Evolutionary conservation across 2,888 invertebrate genomes (phyloP).

Genomic region (Tenthredo amoena): DNA sequence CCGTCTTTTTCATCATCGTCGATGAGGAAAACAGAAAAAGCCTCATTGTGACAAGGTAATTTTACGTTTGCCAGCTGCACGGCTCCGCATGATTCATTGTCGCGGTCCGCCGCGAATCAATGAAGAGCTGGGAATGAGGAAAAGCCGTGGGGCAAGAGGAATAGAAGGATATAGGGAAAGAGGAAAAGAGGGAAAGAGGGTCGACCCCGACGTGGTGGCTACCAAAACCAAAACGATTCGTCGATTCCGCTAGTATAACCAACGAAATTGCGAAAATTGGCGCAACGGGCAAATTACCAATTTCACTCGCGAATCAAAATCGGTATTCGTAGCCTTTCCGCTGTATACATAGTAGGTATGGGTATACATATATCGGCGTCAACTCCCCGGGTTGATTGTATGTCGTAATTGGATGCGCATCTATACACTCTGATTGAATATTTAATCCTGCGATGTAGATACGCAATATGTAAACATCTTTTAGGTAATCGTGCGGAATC

Average conservation of each 20-base stretch:
- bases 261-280: slow-evolving; percentile 33
- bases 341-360: not conserved
- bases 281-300: slow-evolving; percentile 44
- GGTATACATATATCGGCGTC: not conserved
- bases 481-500: not conserved
- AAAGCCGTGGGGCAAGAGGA: not conserved
- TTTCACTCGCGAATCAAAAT: slow-evolving; percentile 43
- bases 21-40: slow-evolving; percentile 32
- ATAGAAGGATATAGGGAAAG: not conserved
- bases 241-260: slow-evolving; percentile 13
- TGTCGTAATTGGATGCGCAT: not conserved
- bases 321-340: slow-evolving; percentile 5
- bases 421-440: slow-evolving; percentile 10
- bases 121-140: slow-evolving; percentile 39
- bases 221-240: slow-evolving; percentile 34
- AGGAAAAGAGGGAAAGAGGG: slow-evolving; percentile 15
- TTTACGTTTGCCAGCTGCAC: slow-evolving; percentile 49
- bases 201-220: slow-evolving; percentile 4
- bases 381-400: not conserved
- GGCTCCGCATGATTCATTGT: slow-evolving; percentile 42
- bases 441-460: not conserved
- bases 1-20: slow-evolving; percentile 38
- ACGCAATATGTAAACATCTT: not conserved
- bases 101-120: slow-evolving; percentile 45
- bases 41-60: slow-evolving; percentile 39